Base-by-base conservation (phyloP, 2,888 invertebrate genomes). In the Chelonus formosanus region DNA sequence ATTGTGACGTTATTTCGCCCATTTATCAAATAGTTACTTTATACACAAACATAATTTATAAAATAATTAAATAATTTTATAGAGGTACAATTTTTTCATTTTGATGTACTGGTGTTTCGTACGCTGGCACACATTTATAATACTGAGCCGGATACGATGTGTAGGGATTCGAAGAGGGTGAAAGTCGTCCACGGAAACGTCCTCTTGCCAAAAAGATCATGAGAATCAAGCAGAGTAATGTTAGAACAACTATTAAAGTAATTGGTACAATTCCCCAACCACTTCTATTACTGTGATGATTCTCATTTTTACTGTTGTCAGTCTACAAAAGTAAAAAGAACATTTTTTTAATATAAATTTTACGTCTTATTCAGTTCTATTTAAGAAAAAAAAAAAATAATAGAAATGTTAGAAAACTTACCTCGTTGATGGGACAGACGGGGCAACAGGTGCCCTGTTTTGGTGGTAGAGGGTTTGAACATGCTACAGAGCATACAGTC, bases 101-200 rank as follows among this genome's bases (percentile, higher is more conserved):
- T 67, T 75, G 77, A 69, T 77, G 80, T 53, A 74, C 73, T 63
- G 80, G 78, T 4, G 79, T 76, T 62, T 82, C 82, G 70, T 82
- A 82, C 45, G 74, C 79, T 32, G 82, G 81, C 48, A 83, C 80
- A 70, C 80, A 81, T 67, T 82, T 82, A 75, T 83, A 83, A 71
- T 83, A 83, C 70, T 83, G 82, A 61, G 80, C 76, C 20, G 80
- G 79, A 45, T 79, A 79, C 6, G 76, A 74, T 4, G 77, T 70
- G 50, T 75, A 78, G 0, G 77, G 68, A 3, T 73, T 70, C 35
- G 78, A 78, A 44, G 78, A 74, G 2, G 81, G 78, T 7, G 78
- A 76, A 3, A 82, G 70, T 31, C 81, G 78, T 5, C 78, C 80
- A 0, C 80, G 80, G 68, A 82, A 80, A 70, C 78, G 75, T 43